Percentiles rank a stretch among this genome's conserved stretches.
These are phyloP conservation scores for Clarias batrachus DNA, from an alignment of 2,113 vertebrate genomes.

Conservation along the genomic window DNA sequence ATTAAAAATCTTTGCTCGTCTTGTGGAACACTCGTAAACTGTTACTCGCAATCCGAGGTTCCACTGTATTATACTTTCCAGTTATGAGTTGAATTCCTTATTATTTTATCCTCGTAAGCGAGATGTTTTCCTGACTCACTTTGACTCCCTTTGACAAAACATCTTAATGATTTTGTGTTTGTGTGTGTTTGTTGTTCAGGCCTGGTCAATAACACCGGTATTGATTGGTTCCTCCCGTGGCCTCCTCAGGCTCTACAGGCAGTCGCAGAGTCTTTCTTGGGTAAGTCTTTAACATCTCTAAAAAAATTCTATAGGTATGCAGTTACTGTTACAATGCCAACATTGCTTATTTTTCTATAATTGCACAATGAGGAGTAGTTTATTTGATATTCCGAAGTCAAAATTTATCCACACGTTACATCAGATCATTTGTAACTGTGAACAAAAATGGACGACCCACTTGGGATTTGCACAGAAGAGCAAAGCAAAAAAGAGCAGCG, in stretches of 20 bases:
- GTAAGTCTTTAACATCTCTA: conserved; percentile 65
- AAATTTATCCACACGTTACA: no score
- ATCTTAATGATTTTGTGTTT: conserved; percentile 11
- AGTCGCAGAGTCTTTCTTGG: conserved; percentile 87
- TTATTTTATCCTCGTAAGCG: neutral
- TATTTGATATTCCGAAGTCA: neutral
- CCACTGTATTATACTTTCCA: neutral
- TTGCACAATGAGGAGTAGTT: neutral
- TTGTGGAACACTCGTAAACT: no score
- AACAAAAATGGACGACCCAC: no score
- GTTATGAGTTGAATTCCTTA: neutral
- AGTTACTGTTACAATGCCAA: neutral
- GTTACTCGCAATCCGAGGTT: no score
- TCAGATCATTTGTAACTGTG: no score
- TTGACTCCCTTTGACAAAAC: neutral
- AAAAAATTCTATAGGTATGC: neutral
- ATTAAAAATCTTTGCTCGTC: no score
- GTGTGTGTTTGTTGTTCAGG: conserved; percentile 70
- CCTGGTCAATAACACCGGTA: conserved; percentile 94
- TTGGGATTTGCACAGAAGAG: no score
- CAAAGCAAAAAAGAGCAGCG: no score
- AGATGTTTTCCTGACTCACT: no score
- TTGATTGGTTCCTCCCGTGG: conserved; percentile 97
- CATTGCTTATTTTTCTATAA: neutral
- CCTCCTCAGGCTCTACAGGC: conserved; percentile 86